Conservation (phyloP, 1,140 invertebrate genomes). For the Penaeus vannamei region DNA sequence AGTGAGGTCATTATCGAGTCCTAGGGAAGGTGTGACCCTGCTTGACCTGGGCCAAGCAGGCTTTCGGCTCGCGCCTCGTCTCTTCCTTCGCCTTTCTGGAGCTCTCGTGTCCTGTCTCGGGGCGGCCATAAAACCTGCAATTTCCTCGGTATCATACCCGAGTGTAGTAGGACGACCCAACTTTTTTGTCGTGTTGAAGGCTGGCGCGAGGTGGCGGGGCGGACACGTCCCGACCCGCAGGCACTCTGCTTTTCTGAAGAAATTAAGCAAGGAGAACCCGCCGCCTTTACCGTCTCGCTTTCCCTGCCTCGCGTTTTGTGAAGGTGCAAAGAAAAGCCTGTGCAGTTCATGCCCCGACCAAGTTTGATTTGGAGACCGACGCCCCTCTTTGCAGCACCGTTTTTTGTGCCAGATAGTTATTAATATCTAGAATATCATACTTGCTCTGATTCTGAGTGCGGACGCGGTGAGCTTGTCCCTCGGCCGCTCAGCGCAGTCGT, state of each 20-base stretch:
- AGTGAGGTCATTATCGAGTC: constrained; percentile 4
- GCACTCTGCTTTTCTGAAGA: no score
- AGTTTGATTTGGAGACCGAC: no score
- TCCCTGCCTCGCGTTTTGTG: no score
- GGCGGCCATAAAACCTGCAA: constrained; percentile 25
- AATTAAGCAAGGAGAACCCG: no score
- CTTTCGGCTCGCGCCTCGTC: not conserved
- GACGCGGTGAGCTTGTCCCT: not conserved
- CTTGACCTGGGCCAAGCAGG: not conserved
- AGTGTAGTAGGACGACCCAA: constrained; percentile 4
- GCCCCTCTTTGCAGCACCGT: no score
- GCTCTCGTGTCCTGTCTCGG: constrained; percentile 18
- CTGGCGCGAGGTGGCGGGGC: no score
- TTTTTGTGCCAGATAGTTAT: not conserved
- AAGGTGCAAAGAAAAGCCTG: no score
- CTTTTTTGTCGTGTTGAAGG: not conserved
- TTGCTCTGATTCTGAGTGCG: not conserved
- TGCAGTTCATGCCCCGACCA: no score
- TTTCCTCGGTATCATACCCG: not conserved
- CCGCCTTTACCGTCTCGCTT: no score
- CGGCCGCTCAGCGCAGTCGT: not conserved
- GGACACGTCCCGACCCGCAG: no score
- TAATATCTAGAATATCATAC: not conserved
- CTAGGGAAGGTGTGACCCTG: constrained; percentile 39
- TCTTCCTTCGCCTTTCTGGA: not conserved